A percentile compares a stretch with the other conserved stretches of the same genome.
Conservation (phyloP, 2,797 vertebrate species). For the Coendou prehensilis region DNA sequence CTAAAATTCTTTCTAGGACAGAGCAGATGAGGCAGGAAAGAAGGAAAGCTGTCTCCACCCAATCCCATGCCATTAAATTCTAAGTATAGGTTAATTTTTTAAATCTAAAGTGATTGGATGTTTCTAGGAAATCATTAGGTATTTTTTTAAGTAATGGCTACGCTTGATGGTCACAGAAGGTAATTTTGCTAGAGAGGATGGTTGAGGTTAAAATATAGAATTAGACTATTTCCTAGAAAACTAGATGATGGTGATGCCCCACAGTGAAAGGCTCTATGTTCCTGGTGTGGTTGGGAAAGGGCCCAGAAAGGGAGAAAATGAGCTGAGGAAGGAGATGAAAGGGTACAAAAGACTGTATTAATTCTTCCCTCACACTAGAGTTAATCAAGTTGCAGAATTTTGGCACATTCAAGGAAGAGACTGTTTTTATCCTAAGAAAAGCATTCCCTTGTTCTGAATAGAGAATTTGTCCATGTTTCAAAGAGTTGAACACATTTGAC, state of each 20-base stretch:
- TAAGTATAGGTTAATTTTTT: slow-evolving; percentile 44
- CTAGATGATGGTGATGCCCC: background rate
- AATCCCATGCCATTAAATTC: background rate
- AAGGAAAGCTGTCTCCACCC: background rate
- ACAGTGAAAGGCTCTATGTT: background rate
- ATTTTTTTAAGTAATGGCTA: slow-evolving; percentile 26
- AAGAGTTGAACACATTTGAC: background rate
- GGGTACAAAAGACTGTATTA: background rate
- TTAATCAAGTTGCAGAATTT: background rate
- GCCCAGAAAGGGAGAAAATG: background rate
- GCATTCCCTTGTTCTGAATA: background rate
- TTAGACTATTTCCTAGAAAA: background rate
- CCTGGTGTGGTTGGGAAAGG: background rate
- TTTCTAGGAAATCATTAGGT: background rate
- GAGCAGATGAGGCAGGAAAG: background rate
- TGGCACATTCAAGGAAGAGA: background rate
- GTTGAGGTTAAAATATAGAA: background rate
- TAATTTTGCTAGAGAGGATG: background rate
- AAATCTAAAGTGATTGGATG: background rate
- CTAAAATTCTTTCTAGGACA: slow-evolving; percentile 8
- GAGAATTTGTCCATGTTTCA: background rate
- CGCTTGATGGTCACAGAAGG: background rate
- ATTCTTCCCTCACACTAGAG: background rate
- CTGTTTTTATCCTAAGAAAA: background rate
- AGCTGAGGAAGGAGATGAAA: background rate